Evolutionary conservation across 2,888 invertebrate genomes (phyloP), one percentile per base, ranked within the genome.

Genomic region (Poecilus cupreus): DNA sequence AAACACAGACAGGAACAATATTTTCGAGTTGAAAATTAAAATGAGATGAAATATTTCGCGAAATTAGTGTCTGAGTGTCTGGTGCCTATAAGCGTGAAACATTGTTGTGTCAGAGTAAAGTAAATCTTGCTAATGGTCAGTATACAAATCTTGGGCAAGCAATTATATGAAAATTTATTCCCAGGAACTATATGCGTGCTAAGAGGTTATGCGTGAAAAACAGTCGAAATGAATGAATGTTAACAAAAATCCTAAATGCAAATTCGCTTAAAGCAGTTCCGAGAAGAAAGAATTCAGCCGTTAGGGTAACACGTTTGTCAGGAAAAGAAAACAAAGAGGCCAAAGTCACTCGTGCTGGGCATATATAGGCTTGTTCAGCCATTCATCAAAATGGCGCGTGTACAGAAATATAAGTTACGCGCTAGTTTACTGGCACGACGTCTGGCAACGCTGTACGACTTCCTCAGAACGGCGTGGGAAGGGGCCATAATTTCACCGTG

Each of bases 311-410:
- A 79, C 37, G 79, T 70, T 68, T 79, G 79, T 79, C 70, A 79
- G 51, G 20, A 43, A 77, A 68, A 64, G 49, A 68, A 79, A 79
- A 79, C 79, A 79, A 70, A 79, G 64, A 68, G 79, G 68, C 79
- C 79, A 79, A 32, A 79, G 68, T 79, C 79, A 79, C 79, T 79
- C 79, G 79, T 79, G 79, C 79, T 79, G 70, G 70, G 79, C 79
- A 79, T 79, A 79, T 79, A 79, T 79, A 79, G 79, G 79, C 79
- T 78, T 78, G 78, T 78, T 78, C 78, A 78, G 32, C 79, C 79
- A 79, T 79, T 79, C 79, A 70, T 79, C 79, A 79, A 79, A 79
- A 79, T 79, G 79, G 70, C 79, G 64, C 79, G 79, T 79, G 79
- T 79, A 68, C 79, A 79, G 79, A 79, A 79, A 79, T 79, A 79